Conservation (phyloP, 2,888 invertebrate species). For the Hydrotaea diabolus region DNA sequence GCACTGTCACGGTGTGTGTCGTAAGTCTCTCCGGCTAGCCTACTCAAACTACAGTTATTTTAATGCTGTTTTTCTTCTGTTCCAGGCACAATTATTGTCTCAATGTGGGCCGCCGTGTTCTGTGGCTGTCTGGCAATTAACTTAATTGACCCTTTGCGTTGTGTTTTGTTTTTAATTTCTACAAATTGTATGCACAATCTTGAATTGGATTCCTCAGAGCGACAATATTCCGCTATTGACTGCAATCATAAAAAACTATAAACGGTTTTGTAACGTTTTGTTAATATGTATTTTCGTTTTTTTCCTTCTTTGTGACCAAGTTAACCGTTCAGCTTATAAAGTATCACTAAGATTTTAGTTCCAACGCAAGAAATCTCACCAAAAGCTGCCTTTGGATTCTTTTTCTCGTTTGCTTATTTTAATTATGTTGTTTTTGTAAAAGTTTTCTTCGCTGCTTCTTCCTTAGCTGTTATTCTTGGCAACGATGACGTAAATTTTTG, state of each 20-base stretch:
- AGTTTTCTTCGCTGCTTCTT: constrained; percentile 24
- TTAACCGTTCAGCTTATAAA: constrained; percentile 60
- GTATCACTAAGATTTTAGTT: constrained; percentile 57
- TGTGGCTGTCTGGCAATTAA: constrained; percentile 36
- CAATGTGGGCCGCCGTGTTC: neutral
- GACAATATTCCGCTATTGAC: neutral
- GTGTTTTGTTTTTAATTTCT: constrained; percentile 19
- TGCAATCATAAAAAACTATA: too few species aligned
- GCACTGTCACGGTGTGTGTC: neutral
- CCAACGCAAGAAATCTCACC: constrained; percentile 42
- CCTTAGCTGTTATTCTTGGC: constrained; percentile 29
- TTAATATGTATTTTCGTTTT: constrained; percentile 29
- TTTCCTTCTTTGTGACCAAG: constrained; percentile 27
- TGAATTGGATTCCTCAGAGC: constrained; percentile 17
- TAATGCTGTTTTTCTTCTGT: neutral
- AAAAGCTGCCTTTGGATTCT: constrained; percentile 50
- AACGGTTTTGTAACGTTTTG: too few species aligned
- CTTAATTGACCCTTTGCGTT: constrained; percentile 47
- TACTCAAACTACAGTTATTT: constrained; percentile 1
- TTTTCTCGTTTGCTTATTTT: constrained; percentile 33
- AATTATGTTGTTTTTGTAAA: constrained; percentile 59
- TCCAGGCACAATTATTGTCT: neutral
- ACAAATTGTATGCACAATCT: neutral
- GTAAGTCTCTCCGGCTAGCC: neutral
- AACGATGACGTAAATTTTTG: constrained; percentile 66